phyloP scores from a whole-genome alignment of 2,797 vertebrate species.

The Eremophila alpestris region DNA sequence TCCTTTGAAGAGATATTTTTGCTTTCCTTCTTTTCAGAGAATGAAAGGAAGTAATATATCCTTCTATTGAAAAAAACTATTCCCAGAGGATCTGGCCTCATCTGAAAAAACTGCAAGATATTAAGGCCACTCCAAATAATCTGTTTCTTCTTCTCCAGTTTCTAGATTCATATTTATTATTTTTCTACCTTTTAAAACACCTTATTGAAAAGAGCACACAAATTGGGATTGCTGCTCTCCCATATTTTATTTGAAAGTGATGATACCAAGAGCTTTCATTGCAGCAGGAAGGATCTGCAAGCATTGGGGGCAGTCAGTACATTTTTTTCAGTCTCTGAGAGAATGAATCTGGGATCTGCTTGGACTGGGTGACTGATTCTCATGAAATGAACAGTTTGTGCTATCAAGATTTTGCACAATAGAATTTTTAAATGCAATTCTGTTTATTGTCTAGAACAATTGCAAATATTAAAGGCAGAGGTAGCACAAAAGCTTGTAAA shows the following conservation, averaged over 20 bases:
- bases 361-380: not conserved
- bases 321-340: not conserved
- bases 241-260: not conserved
- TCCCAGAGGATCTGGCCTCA: not conserved
- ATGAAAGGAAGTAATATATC: not conserved
- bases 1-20: conserved; percentile 1
- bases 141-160: not conserved
- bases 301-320: not conserved
- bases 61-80: not conserved
- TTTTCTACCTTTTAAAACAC: not conserved
- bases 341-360: not conserved
- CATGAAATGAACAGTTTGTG: not conserved
- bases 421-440: not conserved
- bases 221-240: not conserved
- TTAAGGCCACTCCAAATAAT: not conserved
- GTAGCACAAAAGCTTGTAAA: not conserved
- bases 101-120: not conserved
- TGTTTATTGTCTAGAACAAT: not conserved
- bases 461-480: not conserved
- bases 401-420: not conserved
- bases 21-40: not conserved
- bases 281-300: not conserved
- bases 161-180: not conserved
- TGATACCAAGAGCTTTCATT: not conserved
- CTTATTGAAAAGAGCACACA: not conserved